Base-by-base conservation (phyloP, 2,797 vertebrate genomes). In the Mus caroli region DNA sequence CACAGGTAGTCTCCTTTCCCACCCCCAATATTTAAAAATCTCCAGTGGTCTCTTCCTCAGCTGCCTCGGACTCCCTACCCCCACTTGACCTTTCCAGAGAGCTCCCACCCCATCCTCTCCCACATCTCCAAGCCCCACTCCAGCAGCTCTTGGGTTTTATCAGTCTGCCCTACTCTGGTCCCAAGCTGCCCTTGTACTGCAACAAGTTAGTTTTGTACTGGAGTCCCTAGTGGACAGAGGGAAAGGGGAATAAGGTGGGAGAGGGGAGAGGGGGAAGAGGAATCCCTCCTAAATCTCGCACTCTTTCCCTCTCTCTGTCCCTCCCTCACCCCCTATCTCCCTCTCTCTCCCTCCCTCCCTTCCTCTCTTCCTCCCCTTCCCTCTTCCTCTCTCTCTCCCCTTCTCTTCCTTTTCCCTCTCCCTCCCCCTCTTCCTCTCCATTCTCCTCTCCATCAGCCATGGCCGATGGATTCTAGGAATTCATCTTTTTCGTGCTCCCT, bases 381-480 rank as follows among this genome's bases (percentile, higher is more conserved):
- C 40, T 24, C 3, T 43, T 22, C 11, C 22, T 50, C 12, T 13
- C 14, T 28, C 19, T 6, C 3, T 37, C n/a, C 19, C 4, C 17
- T 13, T 28, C 43, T 1, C 26, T 28, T 28, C 31, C 14, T 31
- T 28, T n/a, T 22, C 17, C 8, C 50, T 88, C 24, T 10, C 69
- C 26, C 34, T 58, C 4, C 20, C 19, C n/a, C 2, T 26, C 24
- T 17, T 40, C 64, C 78, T 5, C 0, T 0, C 31, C 56, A 58
- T 62, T 0, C 6, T n/a, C 56, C 54, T 60, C 76, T 80, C 97
- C 96, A 97, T 94, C 96, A 98, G 98, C 26, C 11, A 91, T 71
- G 96, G 97, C 95, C 85, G 79, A 96, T 46, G 46, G 46, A 46
- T 93, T 94, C 97, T 92, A 75, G 91, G 24, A 93, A 96, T 95